Conservation (phyloP, 2,797 vertebrate species). For the Pelodytes ibericus region DNA sequence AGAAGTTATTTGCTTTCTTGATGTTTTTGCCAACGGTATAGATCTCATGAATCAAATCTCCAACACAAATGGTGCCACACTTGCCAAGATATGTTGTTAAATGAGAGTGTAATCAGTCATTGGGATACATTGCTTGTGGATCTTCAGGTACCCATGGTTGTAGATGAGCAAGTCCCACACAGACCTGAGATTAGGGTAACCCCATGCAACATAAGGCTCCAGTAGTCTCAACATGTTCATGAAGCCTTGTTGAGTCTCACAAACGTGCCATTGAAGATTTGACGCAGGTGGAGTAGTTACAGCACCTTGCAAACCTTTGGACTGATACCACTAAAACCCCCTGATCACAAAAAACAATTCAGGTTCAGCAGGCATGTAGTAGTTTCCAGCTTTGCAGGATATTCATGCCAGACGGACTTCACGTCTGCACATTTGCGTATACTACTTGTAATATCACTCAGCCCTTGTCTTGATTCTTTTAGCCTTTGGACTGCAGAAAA, state of each 20-base stretch:
- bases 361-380: slow-evolving; percentile 91
- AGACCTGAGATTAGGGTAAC: slow-evolving; percentile 64
- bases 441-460: slow-evolving; percentile 89
- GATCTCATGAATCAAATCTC: slow-evolving; percentile 96
- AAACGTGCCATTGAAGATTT: slow-evolving; percentile 83
- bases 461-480: slow-evolving; percentile 89
- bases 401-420: slow-evolving; percentile 86
- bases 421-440: slow-evolving; percentile 88
- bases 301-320: slow-evolving; percentile 81
- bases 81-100: no score
- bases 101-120: slow-evolving; percentile 91
- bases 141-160: slow-evolving; percentile 93
- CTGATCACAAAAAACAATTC: slow-evolving; percentile 93
- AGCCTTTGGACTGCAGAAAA: slow-evolving; percentile 84
- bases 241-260: slow-evolving; percentile 81
- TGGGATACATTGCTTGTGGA: slow-evolving; percentile 90
- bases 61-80: slow-evolving; percentile 90
- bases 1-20: slow-evolving; percentile 94
- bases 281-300: slow-evolving; percentile 78
- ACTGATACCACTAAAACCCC: slow-evolving; percentile 84
- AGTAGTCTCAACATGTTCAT: slow-evolving; percentile 86
- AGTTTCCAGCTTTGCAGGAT: slow-evolving; percentile 93
- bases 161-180: slow-evolving; percentile 58
- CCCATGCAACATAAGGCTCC: slow-evolving; percentile 84
- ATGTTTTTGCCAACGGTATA: slow-evolving; percentile 97